phyloP scores from a whole-genome alignment of 2,797 vertebrate species.

The Lithobates sylvaticus region DNA sequence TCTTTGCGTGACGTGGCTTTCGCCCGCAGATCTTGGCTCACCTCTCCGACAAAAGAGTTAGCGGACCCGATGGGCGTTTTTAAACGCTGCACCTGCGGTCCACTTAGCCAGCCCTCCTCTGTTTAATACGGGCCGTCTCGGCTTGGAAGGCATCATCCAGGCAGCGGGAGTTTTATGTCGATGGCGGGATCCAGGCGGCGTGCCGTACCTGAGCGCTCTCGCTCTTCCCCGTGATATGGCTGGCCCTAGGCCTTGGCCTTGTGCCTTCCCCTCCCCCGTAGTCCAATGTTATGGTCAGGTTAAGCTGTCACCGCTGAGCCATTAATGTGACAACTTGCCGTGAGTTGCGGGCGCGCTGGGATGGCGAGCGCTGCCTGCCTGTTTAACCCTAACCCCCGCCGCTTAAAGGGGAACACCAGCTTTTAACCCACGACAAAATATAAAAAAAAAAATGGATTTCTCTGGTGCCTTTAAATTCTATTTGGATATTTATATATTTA shows the following conservation, averaged over 20 bases:
- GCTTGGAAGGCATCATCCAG: conserved; percentile 36
- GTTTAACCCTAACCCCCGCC: not conserved
- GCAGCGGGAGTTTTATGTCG: conserved; percentile 44
- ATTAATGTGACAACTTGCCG: conserved; percentile 53
- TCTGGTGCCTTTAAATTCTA: too few relatives aligned
- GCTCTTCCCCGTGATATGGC: not conserved
- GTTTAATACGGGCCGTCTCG: conserved; percentile 19
- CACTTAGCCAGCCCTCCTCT: conserved; percentile 48
- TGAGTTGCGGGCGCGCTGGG: conserved; percentile 33
- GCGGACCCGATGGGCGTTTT: conserved; percentile 41
- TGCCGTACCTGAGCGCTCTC: conserved; percentile 1
- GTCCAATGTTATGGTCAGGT: conserved; percentile 53
- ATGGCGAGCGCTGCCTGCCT: not conserved
- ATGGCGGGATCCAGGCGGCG: conserved; percentile 18
- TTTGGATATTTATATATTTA: too few relatives aligned
- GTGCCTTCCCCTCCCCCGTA: conserved; percentile 40
- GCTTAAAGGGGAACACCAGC: too few relatives aligned
- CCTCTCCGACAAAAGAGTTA: conserved; percentile 30
- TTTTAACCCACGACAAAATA: too few relatives aligned
- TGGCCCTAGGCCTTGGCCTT: conserved; percentile 33
- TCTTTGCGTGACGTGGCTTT: conserved; percentile 8
- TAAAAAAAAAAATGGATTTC: too few relatives aligned
- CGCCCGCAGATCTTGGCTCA: not conserved
- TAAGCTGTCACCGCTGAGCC: conserved; percentile 53
- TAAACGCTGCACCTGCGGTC: conserved; percentile 59